Evolutionary conservation across 2,888 invertebrate genomes (phyloP).

Genomic region (Cylindroiulus punctatus): DNA sequence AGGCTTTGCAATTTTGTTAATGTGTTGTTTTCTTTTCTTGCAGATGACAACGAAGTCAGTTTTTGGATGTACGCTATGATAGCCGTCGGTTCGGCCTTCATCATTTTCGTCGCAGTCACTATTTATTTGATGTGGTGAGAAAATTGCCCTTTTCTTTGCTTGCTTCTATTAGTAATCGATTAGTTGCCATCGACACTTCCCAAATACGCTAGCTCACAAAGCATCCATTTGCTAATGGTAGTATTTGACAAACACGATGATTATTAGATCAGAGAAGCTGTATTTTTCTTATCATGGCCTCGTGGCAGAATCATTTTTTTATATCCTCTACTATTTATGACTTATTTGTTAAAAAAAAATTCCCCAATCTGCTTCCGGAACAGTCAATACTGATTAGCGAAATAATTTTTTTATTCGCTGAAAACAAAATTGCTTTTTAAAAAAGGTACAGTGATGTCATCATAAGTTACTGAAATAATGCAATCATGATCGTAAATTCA

Average conservation of each 20-base stretch:
- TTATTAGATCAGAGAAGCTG: background rate
- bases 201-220: background rate
- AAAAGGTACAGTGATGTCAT: no score
- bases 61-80: conserved; percentile 60
- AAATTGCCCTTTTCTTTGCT: background rate
- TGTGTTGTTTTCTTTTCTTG: conserved; percentile 45
- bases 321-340: background rate
- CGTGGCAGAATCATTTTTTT: background rate
- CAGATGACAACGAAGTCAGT: conserved; percentile 59
- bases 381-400: no score
- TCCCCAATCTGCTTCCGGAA: background rate
- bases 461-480: no score
- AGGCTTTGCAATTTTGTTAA: background rate
- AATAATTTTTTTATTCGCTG: no score
- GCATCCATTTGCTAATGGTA: conserved; percentile 1
- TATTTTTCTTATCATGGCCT: background rate
- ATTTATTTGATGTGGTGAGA: conserved; percentile 59
- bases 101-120: conserved; percentile 59
- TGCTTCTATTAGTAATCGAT: background rate
- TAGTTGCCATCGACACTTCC: background rate
- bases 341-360: background rate
- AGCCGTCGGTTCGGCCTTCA: conserved; percentile 59
- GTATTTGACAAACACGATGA: background rate
- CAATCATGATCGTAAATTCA: no score
- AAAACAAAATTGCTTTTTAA: no score